Percentiles rank a stretch among this genome's conserved stretches.
phyloP scores from a whole-genome alignment of 2,888 invertebrate species.

The Aleiodes alternator region DNA sequence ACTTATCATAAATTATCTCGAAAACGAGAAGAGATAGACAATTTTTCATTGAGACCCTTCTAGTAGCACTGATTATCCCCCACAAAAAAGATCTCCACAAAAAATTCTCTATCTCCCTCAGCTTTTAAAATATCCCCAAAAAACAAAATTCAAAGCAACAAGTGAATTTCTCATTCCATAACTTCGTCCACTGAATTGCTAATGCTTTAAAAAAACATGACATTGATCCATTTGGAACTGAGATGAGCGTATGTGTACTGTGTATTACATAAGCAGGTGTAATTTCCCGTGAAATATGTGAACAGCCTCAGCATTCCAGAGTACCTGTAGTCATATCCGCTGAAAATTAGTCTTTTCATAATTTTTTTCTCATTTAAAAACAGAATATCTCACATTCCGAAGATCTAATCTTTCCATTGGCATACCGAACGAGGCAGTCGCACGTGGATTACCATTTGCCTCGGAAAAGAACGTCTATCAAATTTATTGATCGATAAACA shows the following conservation, averaged over 20 bases:
- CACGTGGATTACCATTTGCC: not conserved
- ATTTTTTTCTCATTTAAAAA: conserved; percentile 18
- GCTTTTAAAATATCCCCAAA: too few relatives aligned
- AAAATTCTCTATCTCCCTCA: too few relatives aligned
- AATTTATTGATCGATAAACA: too few relatives aligned
- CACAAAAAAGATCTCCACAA: too few relatives aligned
- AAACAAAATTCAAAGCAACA: too few relatives aligned
- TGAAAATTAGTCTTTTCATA: conserved; percentile 13
- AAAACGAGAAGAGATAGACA: too few relatives aligned
- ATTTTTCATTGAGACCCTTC: too few relatives aligned
- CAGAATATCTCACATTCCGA: conserved; percentile 3
- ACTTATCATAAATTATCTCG: too few relatives aligned
- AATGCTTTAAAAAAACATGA: not conserved
- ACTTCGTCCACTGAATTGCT: too few relatives aligned
- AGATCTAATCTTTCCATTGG: conserved; percentile 13
- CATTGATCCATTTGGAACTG: conserved; percentile 14
- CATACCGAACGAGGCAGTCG: conserved; percentile 15
- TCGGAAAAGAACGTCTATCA: not conserved
- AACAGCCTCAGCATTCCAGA: conserved; percentile 44
- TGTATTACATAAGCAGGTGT: conserved; percentile 31
- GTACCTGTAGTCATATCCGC: conserved; percentile 40
- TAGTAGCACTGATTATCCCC: too few relatives aligned
- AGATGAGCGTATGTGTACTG: conserved; percentile 31
- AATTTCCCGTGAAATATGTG: conserved; percentile 33
- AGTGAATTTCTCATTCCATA: too few relatives aligned